A percentile compares a stretch with the other conserved stretches of the same genome.
Conservation (phyloP, 1,140 invertebrate genomes). For the Scylla paramamosain region DNA sequence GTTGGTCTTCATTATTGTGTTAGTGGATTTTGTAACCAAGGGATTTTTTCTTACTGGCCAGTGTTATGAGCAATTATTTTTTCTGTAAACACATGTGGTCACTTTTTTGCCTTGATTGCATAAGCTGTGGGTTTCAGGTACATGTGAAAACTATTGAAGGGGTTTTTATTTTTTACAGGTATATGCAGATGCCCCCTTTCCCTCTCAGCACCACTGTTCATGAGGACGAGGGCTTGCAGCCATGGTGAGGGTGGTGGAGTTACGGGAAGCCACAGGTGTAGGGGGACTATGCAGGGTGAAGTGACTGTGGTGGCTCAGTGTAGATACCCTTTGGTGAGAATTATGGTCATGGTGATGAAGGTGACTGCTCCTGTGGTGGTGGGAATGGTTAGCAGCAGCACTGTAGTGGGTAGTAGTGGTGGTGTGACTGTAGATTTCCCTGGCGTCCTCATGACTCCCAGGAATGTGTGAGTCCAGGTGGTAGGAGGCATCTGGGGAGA, state of each 20-base stretch:
- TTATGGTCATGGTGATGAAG: constrained; percentile 51
- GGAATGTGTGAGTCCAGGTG: constrained; percentile 47
- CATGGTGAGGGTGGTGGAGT: constrained; percentile 26
- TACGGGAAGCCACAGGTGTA: constrained; percentile 42
- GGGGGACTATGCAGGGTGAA: constrained; percentile 42
- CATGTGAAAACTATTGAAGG: neutral
- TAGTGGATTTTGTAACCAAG: too few species aligned
- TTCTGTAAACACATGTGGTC: too few species aligned
- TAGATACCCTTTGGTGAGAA: neutral
- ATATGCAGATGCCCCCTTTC: neutral
- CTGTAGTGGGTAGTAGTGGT: constrained; percentile 22
- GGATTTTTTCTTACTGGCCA: too few species aligned
- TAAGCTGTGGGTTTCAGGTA: neutral
- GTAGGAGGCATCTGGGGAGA: constrained; percentile 59
- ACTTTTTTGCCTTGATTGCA: neutral
- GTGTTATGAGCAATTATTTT: too few species aligned
- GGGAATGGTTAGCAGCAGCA: neutral
- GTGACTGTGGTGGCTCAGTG: constrained; percentile 34
- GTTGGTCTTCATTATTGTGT: too few species aligned
- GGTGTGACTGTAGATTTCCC: constrained; percentile 28
- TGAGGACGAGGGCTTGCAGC: constrained; percentile 61
- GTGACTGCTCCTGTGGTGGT: neutral
- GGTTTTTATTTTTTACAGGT: neutral
- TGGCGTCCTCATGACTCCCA: neutral
- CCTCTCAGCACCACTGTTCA: constrained; percentile 67